Conservation (phyloP, 2,888 invertebrate genomes). For the Chymomyza caudatula region DNA sequence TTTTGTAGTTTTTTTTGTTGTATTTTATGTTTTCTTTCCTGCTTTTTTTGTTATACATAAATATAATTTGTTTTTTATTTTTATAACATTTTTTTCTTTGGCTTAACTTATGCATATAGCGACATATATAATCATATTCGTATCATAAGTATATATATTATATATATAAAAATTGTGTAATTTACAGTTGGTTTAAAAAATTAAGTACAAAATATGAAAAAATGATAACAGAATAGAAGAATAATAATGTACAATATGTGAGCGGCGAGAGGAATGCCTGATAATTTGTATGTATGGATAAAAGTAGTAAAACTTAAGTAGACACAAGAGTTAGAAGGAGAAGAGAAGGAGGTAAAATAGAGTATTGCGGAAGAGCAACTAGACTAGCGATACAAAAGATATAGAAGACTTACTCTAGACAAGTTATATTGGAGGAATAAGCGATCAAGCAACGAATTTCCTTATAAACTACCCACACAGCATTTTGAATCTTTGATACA, state of each 20-base stretch:
- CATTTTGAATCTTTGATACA: constrained; percentile 46
- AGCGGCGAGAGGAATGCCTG: constrained; percentile 14
- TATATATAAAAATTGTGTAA: constrained; percentile 27
- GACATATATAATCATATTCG: constrained; percentile 18
- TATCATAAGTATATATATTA: neutral
- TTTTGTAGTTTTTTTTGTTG: neutral
- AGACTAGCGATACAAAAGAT: neutral
- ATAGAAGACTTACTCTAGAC: constrained; percentile 5
- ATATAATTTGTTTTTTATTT: constrained; percentile 3
- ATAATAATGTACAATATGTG: constrained; percentile 50
- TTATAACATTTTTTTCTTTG: constrained; percentile 72
- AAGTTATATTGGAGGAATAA: neutral
- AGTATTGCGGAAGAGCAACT: constrained; percentile 4
- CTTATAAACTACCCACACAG: constrained; percentile 56
- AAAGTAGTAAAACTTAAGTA: neutral
- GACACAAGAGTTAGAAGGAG: neutral
- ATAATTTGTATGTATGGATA: neutral
- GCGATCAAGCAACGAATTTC: constrained; percentile 5
- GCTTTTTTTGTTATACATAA: constrained; percentile 1
- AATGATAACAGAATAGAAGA: constrained; percentile 51
- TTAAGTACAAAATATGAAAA: constrained; percentile 59
- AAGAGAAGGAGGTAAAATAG: neutral
- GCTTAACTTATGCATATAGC: constrained; percentile 75
- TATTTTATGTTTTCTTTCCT: constrained; percentile 1
- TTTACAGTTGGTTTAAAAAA: constrained; percentile 53